phyloP scores from a whole-genome alignment of 53 echinoderm and acorn worm genomes.

The Temnopleurus reevesii region DNA sequence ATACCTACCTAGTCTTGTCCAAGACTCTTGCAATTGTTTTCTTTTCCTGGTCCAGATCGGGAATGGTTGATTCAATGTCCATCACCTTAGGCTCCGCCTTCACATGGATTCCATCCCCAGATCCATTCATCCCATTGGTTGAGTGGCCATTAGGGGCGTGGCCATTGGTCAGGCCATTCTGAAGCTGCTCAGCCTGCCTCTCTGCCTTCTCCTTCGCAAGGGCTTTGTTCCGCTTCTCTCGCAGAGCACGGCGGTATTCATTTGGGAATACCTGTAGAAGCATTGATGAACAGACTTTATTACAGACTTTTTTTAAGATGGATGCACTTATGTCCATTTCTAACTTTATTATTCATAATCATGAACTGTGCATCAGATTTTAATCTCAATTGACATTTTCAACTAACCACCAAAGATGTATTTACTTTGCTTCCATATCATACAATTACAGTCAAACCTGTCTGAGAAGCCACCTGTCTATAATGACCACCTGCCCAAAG shows the following conservation, averaged over 20 bases:
- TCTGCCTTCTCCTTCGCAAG: slow-evolving; percentile 65
- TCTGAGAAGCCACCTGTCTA: no score
- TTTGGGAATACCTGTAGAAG: slow-evolving; percentile 79
- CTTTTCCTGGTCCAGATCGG: slow-evolving; percentile 81
- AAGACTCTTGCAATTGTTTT: slow-evolving; percentile 76
- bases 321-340: no score
- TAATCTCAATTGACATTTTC: no score
- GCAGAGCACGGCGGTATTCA: slow-evolving; percentile 87
- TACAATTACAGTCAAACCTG: no score
- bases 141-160: background rate
- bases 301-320: no score
- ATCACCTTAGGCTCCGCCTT: slow-evolving; percentile 73
- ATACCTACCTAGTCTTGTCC: slow-evolving; percentile 87
- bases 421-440: no score
- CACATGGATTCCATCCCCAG: slow-evolving; percentile 61
- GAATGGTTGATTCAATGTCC: slow-evolving; percentile 92
- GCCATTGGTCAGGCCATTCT: slow-evolving; percentile 37
- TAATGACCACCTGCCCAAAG: no score
- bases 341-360: no score
- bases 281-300: no score
- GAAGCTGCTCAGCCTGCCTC: slow-evolving; percentile 45
- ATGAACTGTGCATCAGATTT: no score
- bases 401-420: no score
- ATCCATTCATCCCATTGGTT: slow-evolving; percentile 62
- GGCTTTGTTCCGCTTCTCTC: slow-evolving; percentile 61